Base-by-base conservation (phyloP, 2,797 vertebrate genomes). In the Sebastes trivittatus region DNA sequence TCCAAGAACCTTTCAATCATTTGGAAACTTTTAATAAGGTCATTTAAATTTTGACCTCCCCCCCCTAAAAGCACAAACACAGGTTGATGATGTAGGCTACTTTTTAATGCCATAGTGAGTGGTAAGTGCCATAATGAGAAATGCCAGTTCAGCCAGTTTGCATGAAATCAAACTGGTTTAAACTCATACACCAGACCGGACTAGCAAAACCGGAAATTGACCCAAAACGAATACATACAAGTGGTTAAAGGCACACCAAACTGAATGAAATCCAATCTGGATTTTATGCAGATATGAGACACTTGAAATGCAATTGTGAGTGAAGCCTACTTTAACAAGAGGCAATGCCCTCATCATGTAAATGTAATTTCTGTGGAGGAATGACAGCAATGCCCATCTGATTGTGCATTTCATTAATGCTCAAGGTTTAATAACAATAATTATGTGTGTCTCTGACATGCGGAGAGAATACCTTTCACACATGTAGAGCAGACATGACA, bases 381-480 rank as follows among this genome's bases (percentile, higher is more conserved):
- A 32, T 36, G 4, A 75, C 70, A 54, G 60, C 46, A 27, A 23
- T 20, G 49, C 7, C 49, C 10, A 2, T 49, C 23, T 70, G 11
- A 73, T 38, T 56, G 38, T 58, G 11, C 8, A 27, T 85, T 64
- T 75, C 54, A 46, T 74, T 11, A 56, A 29, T 29, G 22, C 46
- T 72, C 22, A 49, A 20, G 6, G 4, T 16, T 80, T 77, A 60
- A 75, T 65, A 20, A 68, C 38, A 67, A 67, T 77, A 54, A 79
- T 80, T 70, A 4, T 29, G n/a, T 25, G 22, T 59, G 18, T 8
- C 42, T 59, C 20, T 59, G 63, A 71, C 20, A 55, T 70, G n/a
- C 20, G 0, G 55, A 66, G 30, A 77, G 18, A 81, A 62, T 70
- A 42, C 16, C 59, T n/a, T 61, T 75, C 22, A 68, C 63, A 66